Evolutionary conservation across 2,888 invertebrate species (phyloP), one percentile per base, ranked within the genome.

Genomic region (Lithophane semibrunnea): DNA sequence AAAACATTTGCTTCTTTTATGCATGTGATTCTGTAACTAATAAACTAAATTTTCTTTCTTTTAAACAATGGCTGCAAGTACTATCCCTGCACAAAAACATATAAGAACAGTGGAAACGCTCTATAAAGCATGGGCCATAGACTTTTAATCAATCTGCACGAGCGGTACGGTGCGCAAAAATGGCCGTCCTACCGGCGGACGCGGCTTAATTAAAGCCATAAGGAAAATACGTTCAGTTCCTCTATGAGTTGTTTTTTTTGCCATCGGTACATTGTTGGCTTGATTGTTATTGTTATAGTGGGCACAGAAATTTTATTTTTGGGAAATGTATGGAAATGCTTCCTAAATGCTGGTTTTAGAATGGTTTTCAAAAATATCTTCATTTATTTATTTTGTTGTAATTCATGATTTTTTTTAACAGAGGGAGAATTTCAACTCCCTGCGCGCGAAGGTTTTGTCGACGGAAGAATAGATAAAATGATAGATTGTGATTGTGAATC

Each of bases 81-180:
- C 4, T 21, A 63, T 58, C 9, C 54, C 2, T 13, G 2, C 18
- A 73, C 58, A 77, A 72, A 82, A 77, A 77, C 71, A 44, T 90
- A 89, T 85, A 21, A 54, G 42, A 3, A 86, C 90, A 94, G 90
- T 90, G 96, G 92, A 92, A 83, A 91, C 92, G 73, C 86, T 88
- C 90, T 93, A 93, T 95, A 96, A 96, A 96, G 96, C 96, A 96
- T 96, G 96, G 96, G 86, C 96, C 96, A 96, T 96, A 96, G 96
- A 96, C 95, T 96, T 96, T 96, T 96, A 96, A 96, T 96, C 96
- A 96, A 96, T 96, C 96, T 96, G 96, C 96, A 94, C 94, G 95
- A 94, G 93, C 94, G 95, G 90, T 94, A 94, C 95, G 95, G 95
- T 95, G 93, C 94, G 95, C 95, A 96, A 96, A 96, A 96, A 96